Conservation (phyloP, 2,797 vertebrate genomes). For the Podargus strigoides region DNA sequence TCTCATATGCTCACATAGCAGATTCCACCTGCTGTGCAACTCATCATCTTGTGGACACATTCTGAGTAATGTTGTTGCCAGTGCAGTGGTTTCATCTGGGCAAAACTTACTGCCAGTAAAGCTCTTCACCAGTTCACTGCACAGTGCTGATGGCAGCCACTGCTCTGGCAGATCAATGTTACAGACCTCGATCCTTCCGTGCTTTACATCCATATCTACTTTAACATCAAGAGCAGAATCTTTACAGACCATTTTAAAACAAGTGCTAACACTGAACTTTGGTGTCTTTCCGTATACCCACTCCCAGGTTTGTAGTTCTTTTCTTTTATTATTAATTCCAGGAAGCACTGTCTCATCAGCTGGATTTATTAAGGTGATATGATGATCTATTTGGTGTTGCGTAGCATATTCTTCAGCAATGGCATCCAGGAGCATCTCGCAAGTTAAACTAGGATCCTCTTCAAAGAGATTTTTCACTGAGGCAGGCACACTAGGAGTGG, state of each 20-base stretch:
- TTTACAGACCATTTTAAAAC: slow-evolving; percentile 66
- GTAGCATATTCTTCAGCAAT: slow-evolving; percentile 80
- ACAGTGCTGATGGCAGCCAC: slow-evolving; percentile 79
- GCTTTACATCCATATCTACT: slow-evolving; percentile 80
- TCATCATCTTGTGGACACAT: slow-evolving; percentile 58
- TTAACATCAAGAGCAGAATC: slow-evolving; percentile 50
- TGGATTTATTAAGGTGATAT: slow-evolving; percentile 78
- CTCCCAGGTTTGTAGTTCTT: slow-evolving; percentile 85
- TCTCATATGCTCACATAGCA: slow-evolving; percentile 80
- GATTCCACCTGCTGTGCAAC: slow-evolving; percentile 69
- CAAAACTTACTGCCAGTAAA: slow-evolving; percentile 84
- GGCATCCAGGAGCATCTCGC: slow-evolving; percentile 77
- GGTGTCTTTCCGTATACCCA: slow-evolving; percentile 96
- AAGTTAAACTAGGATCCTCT: slow-evolving; percentile 81
- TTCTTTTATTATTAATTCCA: slow-evolving; percentile 74
- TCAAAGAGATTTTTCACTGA: slow-evolving; percentile 85
- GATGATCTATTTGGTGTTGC: slow-evolving; percentile 70
- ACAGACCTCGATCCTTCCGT: slow-evolving; percentile 80
- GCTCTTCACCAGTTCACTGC: slow-evolving; percentile 66
- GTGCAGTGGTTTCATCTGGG: slow-evolving; percentile 65
- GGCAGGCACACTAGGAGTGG: slow-evolving; percentile 88
- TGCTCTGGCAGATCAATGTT: slow-evolving; percentile 69
- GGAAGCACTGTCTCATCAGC: slow-evolving; percentile 78
- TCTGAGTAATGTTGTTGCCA: slow-evolving; percentile 62
- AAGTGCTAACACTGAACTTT: slow-evolving; percentile 80